These are phyloP conservation scores for Lophotis ruficrista DNA, from an alignment of 2,113 vertebrate genomes.

Conservation along the genomic window DNA sequence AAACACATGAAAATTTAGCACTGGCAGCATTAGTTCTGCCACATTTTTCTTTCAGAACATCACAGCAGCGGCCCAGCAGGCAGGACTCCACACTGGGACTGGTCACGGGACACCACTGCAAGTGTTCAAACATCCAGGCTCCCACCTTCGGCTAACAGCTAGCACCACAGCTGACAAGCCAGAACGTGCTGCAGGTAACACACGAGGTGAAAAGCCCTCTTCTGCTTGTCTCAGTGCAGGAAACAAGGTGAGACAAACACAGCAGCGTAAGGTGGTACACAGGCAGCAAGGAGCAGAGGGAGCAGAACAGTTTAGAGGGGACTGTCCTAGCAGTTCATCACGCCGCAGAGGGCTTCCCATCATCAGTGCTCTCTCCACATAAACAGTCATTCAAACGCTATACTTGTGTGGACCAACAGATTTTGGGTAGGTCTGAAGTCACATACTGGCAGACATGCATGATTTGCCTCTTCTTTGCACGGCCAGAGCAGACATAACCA, in stretches of 20 bases:
- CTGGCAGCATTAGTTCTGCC: not conserved
- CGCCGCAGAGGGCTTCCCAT: not conserved
- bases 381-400: not conserved
- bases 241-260: not conserved
- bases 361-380: not conserved
- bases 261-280: not conserved
- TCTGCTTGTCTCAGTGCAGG: not conserved
- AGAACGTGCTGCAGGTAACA: not conserved
- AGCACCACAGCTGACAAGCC: not conserved
- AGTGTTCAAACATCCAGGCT: not conserved
- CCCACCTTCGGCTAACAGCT: not conserved
- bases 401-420: not conserved
- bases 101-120: not conserved
- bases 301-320: not conserved
- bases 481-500: not conserved
- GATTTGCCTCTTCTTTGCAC: not conserved
- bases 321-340: not conserved
- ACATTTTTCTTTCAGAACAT: not conserved
- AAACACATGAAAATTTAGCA: not conserved
- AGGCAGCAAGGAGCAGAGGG: not conserved
- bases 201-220: not conserved
- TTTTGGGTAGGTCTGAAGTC: not conserved
- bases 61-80: not conserved
- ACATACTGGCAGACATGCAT: not conserved
- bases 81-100: not conserved